A percentile compares a stretch with the other conserved stretches of the same genome.
Conservation (phyloP, 1,140 invertebrate species). For the Trichoplusia ni region DNA sequence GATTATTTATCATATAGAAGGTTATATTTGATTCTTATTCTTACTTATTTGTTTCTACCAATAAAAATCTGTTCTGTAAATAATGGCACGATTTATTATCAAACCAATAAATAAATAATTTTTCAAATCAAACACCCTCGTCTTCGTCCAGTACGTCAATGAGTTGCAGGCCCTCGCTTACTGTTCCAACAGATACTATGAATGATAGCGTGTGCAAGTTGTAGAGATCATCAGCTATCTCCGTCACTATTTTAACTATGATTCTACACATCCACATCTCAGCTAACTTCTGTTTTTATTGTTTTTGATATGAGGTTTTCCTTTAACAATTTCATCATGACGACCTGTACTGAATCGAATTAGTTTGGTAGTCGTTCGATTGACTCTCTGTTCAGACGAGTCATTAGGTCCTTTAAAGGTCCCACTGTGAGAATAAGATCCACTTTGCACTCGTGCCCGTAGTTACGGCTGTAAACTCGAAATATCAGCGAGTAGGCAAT, state of each 20-base stretch:
- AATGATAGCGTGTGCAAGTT: slow-evolving; percentile 66
- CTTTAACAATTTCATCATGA: slow-evolving; percentile 24
- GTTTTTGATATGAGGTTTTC: neutral
- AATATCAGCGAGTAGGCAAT: slow-evolving; percentile 74
- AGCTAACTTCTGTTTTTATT: slow-evolving; percentile 13
- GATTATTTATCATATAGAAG: too few relatives aligned
- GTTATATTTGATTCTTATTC: too few relatives aligned
- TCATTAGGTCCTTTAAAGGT: slow-evolving; percentile 60
- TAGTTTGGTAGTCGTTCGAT: slow-evolving; percentile 26
- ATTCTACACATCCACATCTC: slow-evolving; percentile 73
- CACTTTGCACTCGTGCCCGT: slow-evolving; percentile 70
- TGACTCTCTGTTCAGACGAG: slow-evolving; percentile 48
- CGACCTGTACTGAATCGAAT: neutral
- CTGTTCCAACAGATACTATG: slow-evolving; percentile 64
- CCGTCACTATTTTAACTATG: slow-evolving; percentile 62
- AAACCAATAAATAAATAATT: slow-evolving; percentile 9
- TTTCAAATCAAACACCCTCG: slow-evolving; percentile 42
- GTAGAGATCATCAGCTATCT: slow-evolving; percentile 65
- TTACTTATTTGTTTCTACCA: too few relatives aligned
- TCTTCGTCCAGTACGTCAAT: slow-evolving; percentile 69
- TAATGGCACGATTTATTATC: slow-evolving; percentile 6
- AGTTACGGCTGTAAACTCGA: slow-evolving; percentile 59
- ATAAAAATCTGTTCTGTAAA: neutral
- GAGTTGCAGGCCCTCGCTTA: slow-evolving; percentile 61
- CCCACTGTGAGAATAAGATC: slow-evolving; percentile 71